Evolutionary conservation across 2,888 invertebrate species (phyloP).

Genomic region (Yponomeuta cagnagella): DNA sequence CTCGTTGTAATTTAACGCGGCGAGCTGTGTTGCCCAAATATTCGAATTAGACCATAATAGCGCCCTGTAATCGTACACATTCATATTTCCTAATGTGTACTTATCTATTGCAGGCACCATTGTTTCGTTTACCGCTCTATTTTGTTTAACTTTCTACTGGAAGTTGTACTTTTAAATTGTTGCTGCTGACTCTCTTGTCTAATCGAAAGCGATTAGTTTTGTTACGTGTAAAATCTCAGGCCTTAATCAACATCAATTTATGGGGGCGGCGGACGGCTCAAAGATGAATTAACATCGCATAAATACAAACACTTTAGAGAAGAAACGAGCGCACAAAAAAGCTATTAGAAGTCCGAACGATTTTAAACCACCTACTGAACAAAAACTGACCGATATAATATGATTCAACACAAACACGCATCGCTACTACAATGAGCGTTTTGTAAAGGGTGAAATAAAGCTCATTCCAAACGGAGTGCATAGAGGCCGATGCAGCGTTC

Average conservation of each 20-base stretch:
- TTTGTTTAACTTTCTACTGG: constrained; percentile 2
- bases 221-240: neutral
- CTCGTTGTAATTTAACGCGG: constrained; percentile 57
- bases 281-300: constrained; percentile 3
- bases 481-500: constrained; percentile 39
- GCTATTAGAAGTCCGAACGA: constrained; percentile 59
- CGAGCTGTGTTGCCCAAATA: constrained; percentile 53
- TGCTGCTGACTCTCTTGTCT: neutral
- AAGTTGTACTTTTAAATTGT: constrained; percentile 5
- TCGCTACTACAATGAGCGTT: constrained; percentile 3
- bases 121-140: constrained; percentile 7
- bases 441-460: constrained; percentile 65
- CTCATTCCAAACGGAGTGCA: constrained; percentile 46
- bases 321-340: constrained; percentile 41
- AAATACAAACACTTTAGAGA: constrained; percentile 3
- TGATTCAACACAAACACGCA: constrained; percentile 42
- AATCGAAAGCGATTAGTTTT: neutral
- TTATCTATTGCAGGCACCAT: constrained; percentile 2
- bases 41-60: constrained; percentile 65
- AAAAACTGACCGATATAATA: constrained; percentile 44
- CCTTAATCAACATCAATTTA: constrained; percentile 1
- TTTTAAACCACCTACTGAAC: constrained; percentile 49
- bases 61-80: constrained; percentile 28
- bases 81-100: constrained; percentile 13
- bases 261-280: constrained; percentile 3